A percentile compares a stretch with the other conserved stretches of the same genome.
Conservation (phyloP, 1,140 invertebrate genomes). For the Microplitis mediator region DNA sequence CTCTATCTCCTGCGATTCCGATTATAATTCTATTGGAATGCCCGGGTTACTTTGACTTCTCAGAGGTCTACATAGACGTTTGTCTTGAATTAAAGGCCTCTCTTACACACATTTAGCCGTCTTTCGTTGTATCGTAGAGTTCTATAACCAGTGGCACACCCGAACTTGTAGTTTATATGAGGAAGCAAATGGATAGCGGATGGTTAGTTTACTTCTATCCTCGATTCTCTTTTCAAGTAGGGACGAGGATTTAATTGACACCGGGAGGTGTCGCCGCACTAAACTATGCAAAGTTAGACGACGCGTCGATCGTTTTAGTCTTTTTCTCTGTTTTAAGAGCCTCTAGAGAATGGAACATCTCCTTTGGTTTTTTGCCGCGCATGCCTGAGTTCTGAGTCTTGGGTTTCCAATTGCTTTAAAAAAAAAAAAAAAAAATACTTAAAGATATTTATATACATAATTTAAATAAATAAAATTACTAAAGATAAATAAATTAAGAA, state of each 20-base stretch:
- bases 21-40: conserved; percentile 44
- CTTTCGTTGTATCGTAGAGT: not conserved
- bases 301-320: conserved; percentile 17
- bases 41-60: conserved; percentile 39
- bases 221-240: not conserved
- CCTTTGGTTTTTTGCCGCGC: conserved; percentile 14
- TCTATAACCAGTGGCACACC: not conserved
- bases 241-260: conserved; percentile 50
- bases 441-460: too few species aligned
- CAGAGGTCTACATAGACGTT: conserved; percentile 16
- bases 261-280: conserved; percentile 54
- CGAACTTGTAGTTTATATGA: not conserved
- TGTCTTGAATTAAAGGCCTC: conserved; percentile 9
- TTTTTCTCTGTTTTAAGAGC: conserved; percentile 9
- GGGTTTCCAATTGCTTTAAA: too few species aligned
- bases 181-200: not conserved
- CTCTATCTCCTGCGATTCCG: conserved; percentile 25
- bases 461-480: too few species aligned
- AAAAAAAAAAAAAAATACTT: too few species aligned
- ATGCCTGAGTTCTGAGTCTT: not conserved
- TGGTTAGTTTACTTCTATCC: not conserved
- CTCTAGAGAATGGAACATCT: conserved; percentile 1
- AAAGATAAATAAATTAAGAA: not conserved
- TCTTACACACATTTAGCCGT: not conserved
- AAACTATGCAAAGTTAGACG: conserved; percentile 55